phyloP scores from a whole-genome alignment of 2,888 invertebrate genomes.

The Trisateles emortualis region DNA sequence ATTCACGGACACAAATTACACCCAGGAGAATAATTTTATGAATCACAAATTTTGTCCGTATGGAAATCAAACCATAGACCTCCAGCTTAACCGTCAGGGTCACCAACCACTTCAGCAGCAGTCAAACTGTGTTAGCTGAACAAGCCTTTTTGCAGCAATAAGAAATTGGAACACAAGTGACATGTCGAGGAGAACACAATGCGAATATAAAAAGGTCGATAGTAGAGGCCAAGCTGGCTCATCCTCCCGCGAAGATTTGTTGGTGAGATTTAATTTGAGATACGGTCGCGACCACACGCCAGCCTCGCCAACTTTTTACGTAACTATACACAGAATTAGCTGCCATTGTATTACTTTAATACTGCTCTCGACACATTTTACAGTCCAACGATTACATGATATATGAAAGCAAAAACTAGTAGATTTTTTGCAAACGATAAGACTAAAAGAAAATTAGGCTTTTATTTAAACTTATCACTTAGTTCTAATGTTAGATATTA shows the following conservation, averaged over 20 bases:
- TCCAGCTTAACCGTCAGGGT: too few species aligned
- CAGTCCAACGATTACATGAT: slow-evolving; percentile 29
- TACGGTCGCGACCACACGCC: slow-evolving; percentile 77
- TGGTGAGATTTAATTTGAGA: slow-evolving; percentile 85
- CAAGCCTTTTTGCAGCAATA: not conserved
- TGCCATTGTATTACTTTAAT: slow-evolving; percentile 63
- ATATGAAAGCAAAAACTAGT: slow-evolving; percentile 18
- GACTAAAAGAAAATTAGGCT: not conserved
- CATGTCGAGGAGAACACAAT: slow-evolving; percentile 13
- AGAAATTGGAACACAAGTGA: slow-evolving; percentile 11
- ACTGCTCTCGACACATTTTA: slow-evolving; percentile 41
- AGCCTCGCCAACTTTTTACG: slow-evolving; percentile 78
- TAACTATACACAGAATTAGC: slow-evolving; percentile 68
- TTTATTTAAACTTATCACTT: too few species aligned
- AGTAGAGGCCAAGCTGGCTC: slow-evolving; percentile 63
- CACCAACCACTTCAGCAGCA: too few species aligned
- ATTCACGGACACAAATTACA: too few species aligned
- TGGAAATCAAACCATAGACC: too few species aligned
- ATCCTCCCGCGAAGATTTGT: slow-evolving; percentile 81
- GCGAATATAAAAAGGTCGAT: slow-evolving; percentile 42
- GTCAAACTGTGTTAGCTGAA: slow-evolving; percentile 1
- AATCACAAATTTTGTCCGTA: too few species aligned
- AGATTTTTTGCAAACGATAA: not conserved
- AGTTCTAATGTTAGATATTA: too few species aligned
- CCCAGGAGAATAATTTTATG: too few species aligned